Evolutionary conservation across 1,140 invertebrate genomes (phyloP).

Genomic region (Heliothis virescens): DNA sequence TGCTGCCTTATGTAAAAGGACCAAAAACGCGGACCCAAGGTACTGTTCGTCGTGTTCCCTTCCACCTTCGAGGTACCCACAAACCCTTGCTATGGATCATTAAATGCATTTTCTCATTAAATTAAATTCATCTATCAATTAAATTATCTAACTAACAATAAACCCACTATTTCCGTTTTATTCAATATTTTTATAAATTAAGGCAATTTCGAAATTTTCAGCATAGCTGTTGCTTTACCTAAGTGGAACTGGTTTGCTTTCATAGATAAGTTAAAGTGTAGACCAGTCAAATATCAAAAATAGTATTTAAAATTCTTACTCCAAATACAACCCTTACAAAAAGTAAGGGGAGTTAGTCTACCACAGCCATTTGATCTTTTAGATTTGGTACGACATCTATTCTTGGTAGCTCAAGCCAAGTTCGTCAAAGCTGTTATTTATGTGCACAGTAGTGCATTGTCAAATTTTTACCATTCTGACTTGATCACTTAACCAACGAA

Average conservation of each 20-base stretch:
- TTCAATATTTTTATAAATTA: neutral
- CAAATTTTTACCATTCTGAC: neutral
- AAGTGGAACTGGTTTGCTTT: neutral
- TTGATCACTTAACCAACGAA: no score
- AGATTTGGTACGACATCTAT: no score
- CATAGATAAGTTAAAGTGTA: no score
- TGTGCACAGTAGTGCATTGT: neutral
- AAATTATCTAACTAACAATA: constrained; percentile 5
- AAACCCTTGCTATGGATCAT: neutral
- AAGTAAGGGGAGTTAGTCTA: no score
- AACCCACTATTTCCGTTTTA: neutral
- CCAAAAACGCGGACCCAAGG: neutral
- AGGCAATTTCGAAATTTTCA: neutral
- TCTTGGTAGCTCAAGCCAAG: no score
- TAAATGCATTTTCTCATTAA: neutral
- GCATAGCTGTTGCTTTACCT: neutral
- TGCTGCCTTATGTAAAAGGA: neutral
- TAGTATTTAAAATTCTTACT: no score
- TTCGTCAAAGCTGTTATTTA: no score
- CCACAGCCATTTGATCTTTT: no score
- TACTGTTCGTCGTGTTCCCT: neutral
- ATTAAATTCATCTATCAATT: neutral
- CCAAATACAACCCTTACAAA: no score
- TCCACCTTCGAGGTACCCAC: neutral
- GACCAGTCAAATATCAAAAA: no score